A percentile compares a stretch with the other conserved stretches of the same genome.
Evolutionary conservation across 2,113 vertebrate species (phyloP).

Genomic region (Chaetops frenatus): DNA sequence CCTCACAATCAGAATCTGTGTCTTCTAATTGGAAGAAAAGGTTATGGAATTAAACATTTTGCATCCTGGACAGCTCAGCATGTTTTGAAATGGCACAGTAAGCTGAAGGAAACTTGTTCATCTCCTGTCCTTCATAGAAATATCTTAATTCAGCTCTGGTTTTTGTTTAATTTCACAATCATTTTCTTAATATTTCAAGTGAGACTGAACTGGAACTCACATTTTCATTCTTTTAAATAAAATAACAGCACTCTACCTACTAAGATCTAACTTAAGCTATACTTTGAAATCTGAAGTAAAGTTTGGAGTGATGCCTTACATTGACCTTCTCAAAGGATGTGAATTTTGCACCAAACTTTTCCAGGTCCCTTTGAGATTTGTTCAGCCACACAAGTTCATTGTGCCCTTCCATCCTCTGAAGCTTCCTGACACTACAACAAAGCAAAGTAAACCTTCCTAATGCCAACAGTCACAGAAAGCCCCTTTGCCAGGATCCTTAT

Average conservation of each 20-base stretch:
- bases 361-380: neutral
- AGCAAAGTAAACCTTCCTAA: neutral
- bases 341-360: neutral
- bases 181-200: neutral
- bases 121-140: neutral
- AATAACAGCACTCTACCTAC: neutral
- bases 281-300: neutral
- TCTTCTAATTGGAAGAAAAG: constrained; percentile 9
- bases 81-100: neutral
- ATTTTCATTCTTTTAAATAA: neutral
- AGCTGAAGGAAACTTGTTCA: neutral
- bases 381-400: neutral
- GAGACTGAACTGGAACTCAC: neutral
- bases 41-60: neutral
- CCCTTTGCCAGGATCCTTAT: neutral
- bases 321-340: accelerated
- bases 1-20: neutral
- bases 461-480: neutral
- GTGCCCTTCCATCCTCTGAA: neutral
- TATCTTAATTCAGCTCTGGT: neutral
- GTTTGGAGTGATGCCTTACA: neutral
- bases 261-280: neutral
- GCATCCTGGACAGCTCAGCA: neutral
- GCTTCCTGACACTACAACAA: neutral
- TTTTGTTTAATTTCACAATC: neutral